Percentiles rank a stretch among this genome's conserved stretches.
phyloP scores from a whole-genome alignment of 1,140 invertebrate species.

The Hermatobates lingyangjiaoensis region DNA sequence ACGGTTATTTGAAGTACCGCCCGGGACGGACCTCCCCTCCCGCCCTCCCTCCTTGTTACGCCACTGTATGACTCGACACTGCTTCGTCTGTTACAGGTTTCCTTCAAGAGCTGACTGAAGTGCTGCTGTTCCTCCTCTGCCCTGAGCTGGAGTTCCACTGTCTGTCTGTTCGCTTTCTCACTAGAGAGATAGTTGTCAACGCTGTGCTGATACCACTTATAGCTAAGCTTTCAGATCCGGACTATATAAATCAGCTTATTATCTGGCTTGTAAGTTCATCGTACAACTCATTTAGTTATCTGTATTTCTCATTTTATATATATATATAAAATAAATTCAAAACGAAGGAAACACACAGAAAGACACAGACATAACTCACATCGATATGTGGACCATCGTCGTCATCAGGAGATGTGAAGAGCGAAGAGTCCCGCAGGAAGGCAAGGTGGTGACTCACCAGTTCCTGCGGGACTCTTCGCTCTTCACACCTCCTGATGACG shows the following conservation, averaged over 20 bases:
- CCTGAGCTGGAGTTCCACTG: slow-evolving; percentile 74
- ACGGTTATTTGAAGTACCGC: too few relatives aligned
- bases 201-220: slow-evolving; percentile 61
- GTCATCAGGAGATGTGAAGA: too few relatives aligned
- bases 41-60: too few relatives aligned
- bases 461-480: too few relatives aligned
- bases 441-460: too few relatives aligned
- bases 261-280: slow-evolving; percentile 65
- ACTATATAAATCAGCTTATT: slow-evolving; percentile 83
- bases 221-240: slow-evolving; percentile 70
- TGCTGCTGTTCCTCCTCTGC: slow-evolving; percentile 65
- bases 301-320: background rate
- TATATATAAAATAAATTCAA: background rate
- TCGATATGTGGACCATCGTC: too few relatives aligned
- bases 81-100: slow-evolving; percentile 53
- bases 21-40: too few relatives aligned
- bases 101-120: slow-evolving; percentile 63
- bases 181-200: slow-evolving; percentile 65
- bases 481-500: too few relatives aligned
- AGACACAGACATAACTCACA: too few relatives aligned
- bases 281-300: background rate
- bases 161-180: slow-evolving; percentile 51
- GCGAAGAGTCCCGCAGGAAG: too few relatives aligned
- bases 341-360: too few relatives aligned
- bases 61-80: slow-evolving; percentile 14